Evolutionary conservation across 2,113 vertebrate species (phyloP).

Genomic region (Sigmodon hispidus): DNA sequence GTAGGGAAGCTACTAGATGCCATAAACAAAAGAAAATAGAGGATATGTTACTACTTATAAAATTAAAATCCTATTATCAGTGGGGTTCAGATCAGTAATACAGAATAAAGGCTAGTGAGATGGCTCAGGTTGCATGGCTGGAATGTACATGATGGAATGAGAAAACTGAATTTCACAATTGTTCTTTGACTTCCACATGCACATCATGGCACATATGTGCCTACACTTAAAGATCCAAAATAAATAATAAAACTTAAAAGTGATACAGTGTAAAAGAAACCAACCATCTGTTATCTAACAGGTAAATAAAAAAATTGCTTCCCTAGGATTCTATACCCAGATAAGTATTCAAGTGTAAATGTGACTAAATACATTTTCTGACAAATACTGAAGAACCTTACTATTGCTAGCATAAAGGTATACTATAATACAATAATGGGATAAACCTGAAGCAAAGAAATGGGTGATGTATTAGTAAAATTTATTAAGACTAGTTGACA

Average conservation of each 20-base stretch:
- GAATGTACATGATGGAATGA: neutral
- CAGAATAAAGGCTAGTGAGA: neutral
- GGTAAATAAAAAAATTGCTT: neutral
- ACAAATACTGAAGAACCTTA: neutral
- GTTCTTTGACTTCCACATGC: neutral
- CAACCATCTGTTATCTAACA: neutral
- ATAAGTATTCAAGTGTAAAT: conserved; percentile 12
- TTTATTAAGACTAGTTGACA: neutral
- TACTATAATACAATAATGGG: neutral
- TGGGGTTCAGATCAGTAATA: neutral
- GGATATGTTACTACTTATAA: neutral
- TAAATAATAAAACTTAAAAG: neutral
- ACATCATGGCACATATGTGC: neutral
- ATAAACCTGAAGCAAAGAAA: neutral
- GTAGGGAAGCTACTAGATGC: neutral
- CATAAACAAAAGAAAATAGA: neutral
- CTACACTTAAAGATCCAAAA: neutral
- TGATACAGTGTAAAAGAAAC: neutral
- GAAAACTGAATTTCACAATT: neutral
- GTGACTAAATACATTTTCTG: neutral
- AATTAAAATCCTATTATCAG: neutral
- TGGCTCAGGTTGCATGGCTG: neutral
- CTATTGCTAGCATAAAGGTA: neutral
- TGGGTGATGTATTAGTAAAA: neutral
- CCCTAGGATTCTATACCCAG: neutral